Evolutionary conservation across 2,888 invertebrate species (phyloP), one percentile per base, ranked within the genome.

Genomic region (Eupithecia abbreviata): DNA sequence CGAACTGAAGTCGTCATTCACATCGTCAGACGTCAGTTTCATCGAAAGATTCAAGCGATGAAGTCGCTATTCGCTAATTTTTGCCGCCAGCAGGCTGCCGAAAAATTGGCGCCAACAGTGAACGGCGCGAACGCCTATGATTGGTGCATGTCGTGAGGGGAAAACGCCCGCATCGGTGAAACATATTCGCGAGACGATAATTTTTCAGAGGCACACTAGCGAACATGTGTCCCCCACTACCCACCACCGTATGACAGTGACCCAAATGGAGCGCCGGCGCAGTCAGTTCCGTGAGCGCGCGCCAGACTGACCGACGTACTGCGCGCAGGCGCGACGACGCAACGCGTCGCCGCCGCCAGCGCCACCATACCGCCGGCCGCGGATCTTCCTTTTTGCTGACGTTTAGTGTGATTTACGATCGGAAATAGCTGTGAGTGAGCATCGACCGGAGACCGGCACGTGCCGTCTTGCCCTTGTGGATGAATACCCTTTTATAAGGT

Each of bases 251-350:
- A 91, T 94, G 94, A 94, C 94, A 95, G 94, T 94, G 94, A 94
- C 94, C 94, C 92, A 94, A 93, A 94, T 94, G 93, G 93, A 89
- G 90, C 93, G 93, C 92, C 90, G 89, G 91, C 94, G 93, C 93
- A 93, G 88, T 94, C 92, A 92, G 94, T 94, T 92, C 94, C 93
- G 94, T 91, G 92, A 93, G 92, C 89, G 91, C 90, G 89, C 90
- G 90, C 88, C 86, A 84, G 85, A 82, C 82, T 80, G 85, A 80
- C 82, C 81, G 87, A 89, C 90, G 91, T 87, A 79, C 80, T 67
- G 77, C 77, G 77, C 79, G 84, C 84, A 51, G 42, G 78, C 58
- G 58, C 58, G n/a, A 18, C 18, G 15, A 9, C 82, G 85, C 68
- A 18, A 30, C 12, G 18, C 43, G 43, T 12, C 5, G 13, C 41